These are phyloP conservation scores for Hypotaenidia okinawae DNA, from an alignment of 2,797 vertebrate genomes.

Conservation along the genomic window DNA sequence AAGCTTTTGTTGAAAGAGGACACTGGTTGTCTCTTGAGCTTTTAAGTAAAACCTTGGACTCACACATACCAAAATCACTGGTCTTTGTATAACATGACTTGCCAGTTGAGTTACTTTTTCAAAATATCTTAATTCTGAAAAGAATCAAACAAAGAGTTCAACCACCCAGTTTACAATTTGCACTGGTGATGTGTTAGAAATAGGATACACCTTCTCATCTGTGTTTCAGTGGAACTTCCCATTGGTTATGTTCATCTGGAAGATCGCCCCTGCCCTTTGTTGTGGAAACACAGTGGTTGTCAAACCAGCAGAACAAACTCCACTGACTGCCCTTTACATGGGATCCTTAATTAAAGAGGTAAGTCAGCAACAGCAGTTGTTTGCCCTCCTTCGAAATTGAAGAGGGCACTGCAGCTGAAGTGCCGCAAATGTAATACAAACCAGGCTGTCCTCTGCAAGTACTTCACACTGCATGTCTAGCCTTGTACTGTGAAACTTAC, in stretches of 20 bases:
- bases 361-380: constrained; percentile 10
- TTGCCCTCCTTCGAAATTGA: neutral
- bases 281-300: constrained; percentile 90
- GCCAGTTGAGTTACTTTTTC: neutral
- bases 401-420: neutral
- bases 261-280: constrained; percentile 87
- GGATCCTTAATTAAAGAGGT: constrained; percentile 90
- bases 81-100: neutral
- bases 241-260: constrained; percentile 88
- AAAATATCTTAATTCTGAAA: neutral
- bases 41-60: neutral
- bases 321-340: constrained; percentile 88
- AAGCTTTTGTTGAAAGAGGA: neutral
- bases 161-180: neutral
- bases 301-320: constrained; percentile 91
- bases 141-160: neutral
- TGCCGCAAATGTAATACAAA: neutral
- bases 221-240: constrained; percentile 90
- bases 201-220: constrained; percentile 3
- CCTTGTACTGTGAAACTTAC: neutral
- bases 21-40: neutral
- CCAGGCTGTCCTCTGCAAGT: neutral
- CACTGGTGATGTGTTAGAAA: neutral
- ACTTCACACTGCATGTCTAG: neutral
- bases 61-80: neutral